A percentile compares a stretch with the other conserved stretches of the same genome.
Conservation (phyloP, 1,140 invertebrate species). For the Drosophila dunni region DNA sequence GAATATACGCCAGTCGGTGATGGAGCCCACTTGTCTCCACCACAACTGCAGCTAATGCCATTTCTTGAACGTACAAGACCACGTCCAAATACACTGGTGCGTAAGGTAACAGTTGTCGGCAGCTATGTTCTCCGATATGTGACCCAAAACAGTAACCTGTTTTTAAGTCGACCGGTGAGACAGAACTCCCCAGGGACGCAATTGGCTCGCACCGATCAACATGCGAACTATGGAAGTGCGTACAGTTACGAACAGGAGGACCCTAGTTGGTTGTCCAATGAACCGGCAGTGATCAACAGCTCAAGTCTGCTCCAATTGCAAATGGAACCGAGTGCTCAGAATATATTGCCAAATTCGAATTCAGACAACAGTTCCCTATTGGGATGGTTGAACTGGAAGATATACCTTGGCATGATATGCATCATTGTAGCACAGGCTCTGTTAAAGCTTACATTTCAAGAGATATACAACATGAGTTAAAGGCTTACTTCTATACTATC, state of each 20-base stretch:
- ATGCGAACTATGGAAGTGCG: not conserved
- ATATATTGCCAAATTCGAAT: not conserved
- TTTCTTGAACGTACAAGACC: not conserved
- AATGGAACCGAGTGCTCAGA: not conserved
- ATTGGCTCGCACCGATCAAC: not conserved
- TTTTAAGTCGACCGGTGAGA: not conserved
- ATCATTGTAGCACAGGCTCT: slow-evolving; percentile 27
- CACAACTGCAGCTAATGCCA: slow-evolving; percentile 3
- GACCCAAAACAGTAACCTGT: slow-evolving; percentile 7
- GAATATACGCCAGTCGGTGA: slow-evolving; percentile 33
- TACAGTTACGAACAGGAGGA: not conserved
- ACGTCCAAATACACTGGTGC: slow-evolving; percentile 19
- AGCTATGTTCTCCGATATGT: slow-evolving; percentile 41
- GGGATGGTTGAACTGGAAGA: slow-evolving; percentile 22
- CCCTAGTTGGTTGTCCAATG: not conserved
- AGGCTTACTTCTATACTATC: not conserved
- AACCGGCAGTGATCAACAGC: not conserved
- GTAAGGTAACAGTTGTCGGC: slow-evolving; percentile 41
- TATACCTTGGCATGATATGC: slow-evolving; percentile 28
- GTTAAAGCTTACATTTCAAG: slow-evolving; percentile 19
- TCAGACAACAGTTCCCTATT: not conserved
- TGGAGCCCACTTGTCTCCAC: slow-evolving; percentile 15
- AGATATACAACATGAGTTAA: slow-evolving; percentile 10
- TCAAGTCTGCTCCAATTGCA: not conserved
- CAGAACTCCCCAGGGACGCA: not conserved